Conservation (phyloP, 2,888 invertebrate species). For the Iphiclides podalirius region DNA sequence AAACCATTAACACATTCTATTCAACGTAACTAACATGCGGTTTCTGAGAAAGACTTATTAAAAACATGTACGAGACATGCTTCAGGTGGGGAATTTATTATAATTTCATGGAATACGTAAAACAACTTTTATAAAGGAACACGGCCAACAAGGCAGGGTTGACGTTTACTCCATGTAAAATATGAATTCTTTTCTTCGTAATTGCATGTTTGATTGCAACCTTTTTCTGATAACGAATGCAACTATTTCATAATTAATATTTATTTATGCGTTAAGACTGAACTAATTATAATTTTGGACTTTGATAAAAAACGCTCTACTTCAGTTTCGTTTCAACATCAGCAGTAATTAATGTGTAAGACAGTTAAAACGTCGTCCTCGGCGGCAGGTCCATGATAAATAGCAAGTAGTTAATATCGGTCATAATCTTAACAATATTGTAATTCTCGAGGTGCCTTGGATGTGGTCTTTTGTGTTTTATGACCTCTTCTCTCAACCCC, state of each 20-base stretch:
- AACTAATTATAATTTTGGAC: no score
- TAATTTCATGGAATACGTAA: no score
- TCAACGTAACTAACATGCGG: no score
- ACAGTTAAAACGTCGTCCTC: constrained; percentile 6
- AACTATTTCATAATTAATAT: no score
- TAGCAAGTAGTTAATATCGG: constrained; percentile 33
- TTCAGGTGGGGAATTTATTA: no score
- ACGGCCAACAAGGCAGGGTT: no score
- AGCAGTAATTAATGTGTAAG: constrained; percentile 12
- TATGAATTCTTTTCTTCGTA: not conserved
- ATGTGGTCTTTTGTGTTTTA: constrained; percentile 34
- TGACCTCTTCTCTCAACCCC: constrained; percentile 23
- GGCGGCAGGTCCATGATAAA: constrained; percentile 29
- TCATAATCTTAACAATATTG: constrained; percentile 34
- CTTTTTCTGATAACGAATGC: not conserved
- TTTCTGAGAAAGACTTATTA: no score
- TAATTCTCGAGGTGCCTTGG: constrained; percentile 28
- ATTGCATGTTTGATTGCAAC: constrained; percentile 2
- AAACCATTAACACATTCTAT: no score
- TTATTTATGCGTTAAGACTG: no score
- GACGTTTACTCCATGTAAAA: not conserved
- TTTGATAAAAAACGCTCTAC: not conserved
- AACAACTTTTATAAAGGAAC: no score
- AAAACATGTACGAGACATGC: no score
- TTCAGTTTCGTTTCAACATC: not conserved